phyloP scores from a whole-genome alignment of 2,797 vertebrate genomes.

The Bradypus variegatus region DNA sequence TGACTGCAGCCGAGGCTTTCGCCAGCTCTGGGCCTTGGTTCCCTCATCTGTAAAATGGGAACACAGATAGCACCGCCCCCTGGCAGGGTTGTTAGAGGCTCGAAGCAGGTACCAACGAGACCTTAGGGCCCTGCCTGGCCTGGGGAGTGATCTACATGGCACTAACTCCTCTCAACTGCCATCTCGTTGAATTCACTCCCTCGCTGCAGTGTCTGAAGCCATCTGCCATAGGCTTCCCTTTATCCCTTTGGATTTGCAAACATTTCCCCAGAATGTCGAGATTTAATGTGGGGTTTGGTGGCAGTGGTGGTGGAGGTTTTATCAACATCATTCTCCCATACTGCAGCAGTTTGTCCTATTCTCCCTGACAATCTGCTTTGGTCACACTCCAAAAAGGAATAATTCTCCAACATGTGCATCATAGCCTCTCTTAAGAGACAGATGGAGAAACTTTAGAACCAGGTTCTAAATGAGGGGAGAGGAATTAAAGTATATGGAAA shows the following conservation, averaged over 20 bases:
- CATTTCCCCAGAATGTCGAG: not conserved
- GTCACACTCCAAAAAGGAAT: not conserved
- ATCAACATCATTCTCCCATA: not conserved
- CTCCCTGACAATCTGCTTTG: not conserved
- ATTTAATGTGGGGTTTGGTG: no score
- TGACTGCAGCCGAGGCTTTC: not conserved
- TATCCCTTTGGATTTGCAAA: not conserved
- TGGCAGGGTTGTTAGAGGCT: no score
- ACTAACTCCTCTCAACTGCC: rapidly evolving
- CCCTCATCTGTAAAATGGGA: not conserved
- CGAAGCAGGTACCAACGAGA: not conserved
- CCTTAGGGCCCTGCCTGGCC: not conserved
- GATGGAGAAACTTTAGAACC: no score
- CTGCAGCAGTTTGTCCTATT: rapidly evolving
- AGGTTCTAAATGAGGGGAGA: no score
- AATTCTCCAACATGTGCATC: not conserved
- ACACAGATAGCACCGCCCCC: no score
- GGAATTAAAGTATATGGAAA: no score
- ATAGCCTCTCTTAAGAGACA: no score
- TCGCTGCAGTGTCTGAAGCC: not conserved
- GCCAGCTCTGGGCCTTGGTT: not conserved
- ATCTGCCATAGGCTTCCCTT: not conserved
- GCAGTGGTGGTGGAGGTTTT: not conserved
- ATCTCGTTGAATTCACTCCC: not conserved
- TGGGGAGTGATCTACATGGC: not conserved